Conservation (phyloP, 2,797 vertebrate species). For the Coreius guichenoti region DNA sequence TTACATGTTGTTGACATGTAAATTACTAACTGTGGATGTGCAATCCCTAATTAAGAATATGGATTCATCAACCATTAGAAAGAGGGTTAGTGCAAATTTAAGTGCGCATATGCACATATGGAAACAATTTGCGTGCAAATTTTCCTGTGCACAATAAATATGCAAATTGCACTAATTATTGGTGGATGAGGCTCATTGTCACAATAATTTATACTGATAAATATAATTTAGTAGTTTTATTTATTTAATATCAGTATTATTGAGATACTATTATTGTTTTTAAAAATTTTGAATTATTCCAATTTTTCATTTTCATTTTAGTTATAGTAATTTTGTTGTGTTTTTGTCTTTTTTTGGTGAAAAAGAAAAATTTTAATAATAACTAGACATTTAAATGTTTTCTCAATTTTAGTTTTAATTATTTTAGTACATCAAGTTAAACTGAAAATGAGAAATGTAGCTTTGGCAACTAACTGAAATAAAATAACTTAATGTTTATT, state of each 20-base stretch:
- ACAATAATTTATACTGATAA: background rate
- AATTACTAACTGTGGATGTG: background rate
- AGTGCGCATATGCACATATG: background rate
- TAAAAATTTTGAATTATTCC: background rate
- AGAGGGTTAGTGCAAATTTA: background rate
- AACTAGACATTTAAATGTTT: no score
- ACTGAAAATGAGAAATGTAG: no score
- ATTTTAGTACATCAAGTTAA: no score
- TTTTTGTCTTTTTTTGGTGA: no score
- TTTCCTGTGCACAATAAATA: no score
- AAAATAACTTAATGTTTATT: background rate
- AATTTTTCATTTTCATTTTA: no score
- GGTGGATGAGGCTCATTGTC: background rate
- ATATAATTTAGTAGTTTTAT: background rate
- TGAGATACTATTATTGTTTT: background rate
- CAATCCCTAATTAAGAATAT: background rate
- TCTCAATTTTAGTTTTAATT: background rate
- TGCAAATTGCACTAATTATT: background rate
- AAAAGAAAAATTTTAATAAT: no score
- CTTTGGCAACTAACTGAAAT: background rate
- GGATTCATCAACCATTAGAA: background rate
- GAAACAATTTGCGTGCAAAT: background rate
- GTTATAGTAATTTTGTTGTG: no score
- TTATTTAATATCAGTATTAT: background rate
- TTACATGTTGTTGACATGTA: background rate